Conservation (phyloP, 2,888 invertebrate genomes). For the Stenolophus ochropezus region DNA sequence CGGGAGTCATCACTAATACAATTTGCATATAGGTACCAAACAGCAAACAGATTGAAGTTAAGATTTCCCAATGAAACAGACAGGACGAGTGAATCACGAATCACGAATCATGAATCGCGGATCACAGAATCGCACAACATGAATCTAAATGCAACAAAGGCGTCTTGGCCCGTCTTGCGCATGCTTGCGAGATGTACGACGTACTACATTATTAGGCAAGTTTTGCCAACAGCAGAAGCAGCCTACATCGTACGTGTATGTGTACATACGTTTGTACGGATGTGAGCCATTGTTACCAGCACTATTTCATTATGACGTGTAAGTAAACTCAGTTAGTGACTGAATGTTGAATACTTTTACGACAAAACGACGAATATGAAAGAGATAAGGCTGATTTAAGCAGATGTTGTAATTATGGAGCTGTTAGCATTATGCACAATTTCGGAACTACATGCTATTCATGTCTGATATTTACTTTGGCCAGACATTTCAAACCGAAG, state of each 20-base stretch:
- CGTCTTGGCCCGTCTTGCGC: conserved; percentile 12
- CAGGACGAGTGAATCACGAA: not conserved
- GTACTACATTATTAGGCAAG: conserved; percentile 37
- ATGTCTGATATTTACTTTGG: too few relatives aligned
- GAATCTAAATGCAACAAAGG: conserved; percentile 45
- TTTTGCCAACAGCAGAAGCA: conserved; percentile 25
- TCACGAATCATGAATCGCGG: conserved; percentile 10
- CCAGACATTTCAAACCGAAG: too few relatives aligned
- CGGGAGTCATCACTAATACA: conserved; percentile 37
- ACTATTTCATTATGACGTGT: conserved; percentile 37
- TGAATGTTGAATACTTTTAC: conserved; percentile 40
- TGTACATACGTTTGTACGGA: conserved; percentile 25
- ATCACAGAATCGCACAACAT: conserved; percentile 4
- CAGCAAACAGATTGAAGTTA: conserved; percentile 41
- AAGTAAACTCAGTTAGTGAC: conserved; percentile 37
- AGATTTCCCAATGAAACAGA: conserved; percentile 46
- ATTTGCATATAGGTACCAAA: conserved; percentile 32
- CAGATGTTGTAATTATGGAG: conserved; percentile 40
- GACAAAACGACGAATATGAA: conserved; percentile 41
- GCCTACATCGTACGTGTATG: not conserved
- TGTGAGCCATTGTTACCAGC: conserved; percentile 43
- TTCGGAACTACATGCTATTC: conserved; percentile 17
- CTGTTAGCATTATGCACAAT: not conserved
- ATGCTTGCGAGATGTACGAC: conserved; percentile 18
- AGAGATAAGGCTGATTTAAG: conserved; percentile 42